Base-by-base conservation (phyloP, 2,888 invertebrate species). In the Himalopsyche japonica region DNA sequence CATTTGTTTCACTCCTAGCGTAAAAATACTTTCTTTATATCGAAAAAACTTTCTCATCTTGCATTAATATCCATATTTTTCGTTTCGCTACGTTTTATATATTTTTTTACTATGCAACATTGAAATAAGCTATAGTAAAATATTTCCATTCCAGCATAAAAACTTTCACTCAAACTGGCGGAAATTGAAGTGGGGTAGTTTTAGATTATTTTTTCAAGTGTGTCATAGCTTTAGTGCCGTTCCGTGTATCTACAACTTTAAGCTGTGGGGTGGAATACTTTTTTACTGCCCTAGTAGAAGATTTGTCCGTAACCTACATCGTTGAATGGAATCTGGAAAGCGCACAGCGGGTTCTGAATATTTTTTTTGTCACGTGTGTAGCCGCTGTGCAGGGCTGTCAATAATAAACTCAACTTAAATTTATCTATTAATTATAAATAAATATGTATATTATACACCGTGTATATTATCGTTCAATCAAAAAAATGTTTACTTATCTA, bases 101-200 rank as follows among this genome's bases (percentile, higher is more conserved):
- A 43, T 43, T 43, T 43, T 37, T 43, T 43, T 1, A 43, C 43
- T 43, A 15, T 43, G 43, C 10, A 15, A 27, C 10, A 70, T 70
- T 70, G 70, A 70, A 70, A 70, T 70, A 70, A 70, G 70, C 70
- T 12, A 12, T 27, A 70, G 30, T 70, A 70, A 20, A 70, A 70
- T 70, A 70, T 30, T 24, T 24, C 70, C 70, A 27, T 70, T 70
- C 15, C 30, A 27, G 15, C 15, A 70, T 70, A 70, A 70, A 70
- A 70, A 70, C 27, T 70, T 70, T 70, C 27, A 3, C 30, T 8
- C 27, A 8, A 70, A 70, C 70, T 10, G 70, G 30, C 70, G 70
- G 70, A 70, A 70, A 70, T 70, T 70, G 70, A 70, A 70, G 70
- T 70, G 70, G 70, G 70, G 70, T 70, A 70, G 70, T 70, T 70